These are phyloP conservation scores for Rynchops niger DNA, from an alignment of 2,113 vertebrate species.

Conservation along the genomic window DNA sequence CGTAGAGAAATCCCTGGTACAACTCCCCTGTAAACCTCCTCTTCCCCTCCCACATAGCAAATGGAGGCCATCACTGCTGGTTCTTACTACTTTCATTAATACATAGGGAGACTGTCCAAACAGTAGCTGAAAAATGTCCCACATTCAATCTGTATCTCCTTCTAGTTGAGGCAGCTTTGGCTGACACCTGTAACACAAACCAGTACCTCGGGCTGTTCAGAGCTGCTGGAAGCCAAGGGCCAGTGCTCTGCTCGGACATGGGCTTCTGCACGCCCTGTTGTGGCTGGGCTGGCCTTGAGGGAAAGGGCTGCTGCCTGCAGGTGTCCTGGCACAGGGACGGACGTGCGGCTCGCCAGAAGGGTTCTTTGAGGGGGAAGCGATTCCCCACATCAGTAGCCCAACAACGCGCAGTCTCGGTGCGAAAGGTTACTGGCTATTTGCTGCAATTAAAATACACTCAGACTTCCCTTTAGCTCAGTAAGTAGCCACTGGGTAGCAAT, in stretches of 20 bases:
- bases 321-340: background rate
- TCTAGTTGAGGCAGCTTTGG: background rate
- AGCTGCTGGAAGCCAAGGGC: background rate
- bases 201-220: background rate
- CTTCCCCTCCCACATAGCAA: background rate
- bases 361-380: background rate
- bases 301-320: background rate
- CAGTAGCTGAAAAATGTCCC: background rate
- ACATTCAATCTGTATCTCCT: rapidly evolving
- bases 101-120: background rate
- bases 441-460: background rate
- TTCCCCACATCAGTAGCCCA: background rate
- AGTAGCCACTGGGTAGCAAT: background rate
- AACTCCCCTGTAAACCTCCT: background rate
- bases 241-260: rapidly evolving
- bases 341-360: background rate
- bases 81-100: background rate
- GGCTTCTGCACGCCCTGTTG: rapidly evolving
- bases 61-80: background rate
- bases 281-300: rapidly evolving
- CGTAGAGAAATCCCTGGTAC: background rate
- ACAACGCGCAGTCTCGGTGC: rapidly evolving
- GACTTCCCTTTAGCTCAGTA: background rate
- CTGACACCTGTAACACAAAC: background rate
- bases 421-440: background rate